These are phyloP conservation scores for Drosophila setifemur DNA, from an alignment of 1,140 invertebrate genomes.

Conservation along the genomic window DNA sequence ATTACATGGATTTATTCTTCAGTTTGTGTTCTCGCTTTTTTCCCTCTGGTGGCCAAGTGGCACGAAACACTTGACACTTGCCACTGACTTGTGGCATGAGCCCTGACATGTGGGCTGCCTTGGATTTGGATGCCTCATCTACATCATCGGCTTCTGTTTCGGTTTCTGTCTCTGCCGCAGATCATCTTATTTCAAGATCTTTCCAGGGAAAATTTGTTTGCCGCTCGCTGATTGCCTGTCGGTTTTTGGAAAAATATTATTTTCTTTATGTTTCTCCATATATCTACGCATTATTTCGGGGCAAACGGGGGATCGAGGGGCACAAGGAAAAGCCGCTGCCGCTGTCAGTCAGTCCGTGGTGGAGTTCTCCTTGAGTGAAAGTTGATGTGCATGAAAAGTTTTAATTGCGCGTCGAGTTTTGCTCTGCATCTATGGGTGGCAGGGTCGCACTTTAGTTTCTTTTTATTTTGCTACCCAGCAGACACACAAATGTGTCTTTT, in stretches of 20 bases:
- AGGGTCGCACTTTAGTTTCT: conserved; percentile 20
- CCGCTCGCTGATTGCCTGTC: conserved; percentile 67
- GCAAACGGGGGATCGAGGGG: conserved; percentile 4
- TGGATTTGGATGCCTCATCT: conserved; percentile 11
- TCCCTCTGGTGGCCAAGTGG: conserved; percentile 53
- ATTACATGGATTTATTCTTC: conserved; percentile 62
- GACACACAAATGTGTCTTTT: not conserved
- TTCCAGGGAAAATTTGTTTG: conserved; percentile 62
- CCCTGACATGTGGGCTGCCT: conserved; percentile 51
- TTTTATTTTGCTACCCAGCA: conserved; percentile 1
- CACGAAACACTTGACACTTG: conserved; percentile 76
- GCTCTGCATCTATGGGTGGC: conserved; percentile 53
- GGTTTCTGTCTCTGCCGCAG: conserved; percentile 44
- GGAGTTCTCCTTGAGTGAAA: conserved; percentile 69
- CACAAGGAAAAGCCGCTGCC: conserved; percentile 53
- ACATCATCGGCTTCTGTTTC: conserved; percentile 24
- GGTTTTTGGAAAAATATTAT: conserved; percentile 79
- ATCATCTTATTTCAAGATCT: conserved; percentile 72
- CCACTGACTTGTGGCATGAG: conserved; percentile 74
- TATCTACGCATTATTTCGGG: conserved; percentile 22
- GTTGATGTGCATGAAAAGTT: conserved; percentile 79
- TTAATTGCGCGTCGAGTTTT: conserved; percentile 75
- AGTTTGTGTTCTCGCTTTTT: conserved; percentile 4
- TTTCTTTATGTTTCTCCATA: conserved; percentile 57
- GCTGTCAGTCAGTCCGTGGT: conserved; percentile 63